Evolutionary conservation across 1,140 invertebrate genomes (phyloP).

Genomic region (Ceratosolen solmsi): DNA sequence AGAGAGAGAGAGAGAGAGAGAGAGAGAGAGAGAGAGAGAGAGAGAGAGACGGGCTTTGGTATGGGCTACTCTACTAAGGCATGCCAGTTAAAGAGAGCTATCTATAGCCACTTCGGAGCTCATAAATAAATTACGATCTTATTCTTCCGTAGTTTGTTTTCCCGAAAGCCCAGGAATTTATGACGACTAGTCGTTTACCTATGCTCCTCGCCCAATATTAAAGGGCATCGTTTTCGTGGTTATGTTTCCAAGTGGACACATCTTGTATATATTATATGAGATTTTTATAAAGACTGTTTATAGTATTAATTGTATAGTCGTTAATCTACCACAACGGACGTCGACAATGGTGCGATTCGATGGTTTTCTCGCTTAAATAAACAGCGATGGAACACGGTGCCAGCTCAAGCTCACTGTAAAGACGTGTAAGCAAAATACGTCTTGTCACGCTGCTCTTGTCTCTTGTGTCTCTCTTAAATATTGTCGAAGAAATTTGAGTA

Average conservation of each 20-base stretch:
- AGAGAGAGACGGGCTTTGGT: constrained; percentile 36
- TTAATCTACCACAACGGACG: no score
- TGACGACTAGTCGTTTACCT: constrained; percentile 3
- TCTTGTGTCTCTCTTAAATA: no score
- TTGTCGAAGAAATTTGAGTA: no score
- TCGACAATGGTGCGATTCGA: no score
- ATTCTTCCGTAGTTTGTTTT: constrained; percentile 49
- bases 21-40: constrained; percentile 17
- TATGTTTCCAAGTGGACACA: background rate
- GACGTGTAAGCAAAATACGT: no score
- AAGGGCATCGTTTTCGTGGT: background rate
- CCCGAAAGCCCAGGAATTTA: background rate
- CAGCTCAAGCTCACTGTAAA: no score
- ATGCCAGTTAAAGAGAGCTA: constrained; percentile 12
- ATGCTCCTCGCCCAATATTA: background rate
- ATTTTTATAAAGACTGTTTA: background rate
- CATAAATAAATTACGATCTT: constrained; percentile 65
- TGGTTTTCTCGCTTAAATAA: no score
- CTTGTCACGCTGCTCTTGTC: no score
- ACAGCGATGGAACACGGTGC: no score
- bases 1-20: no score
- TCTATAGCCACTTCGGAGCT: constrained; percentile 42
- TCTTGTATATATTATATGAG: background rate
- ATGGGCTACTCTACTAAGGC: background rate
- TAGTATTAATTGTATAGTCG: background rate